Conservation (phyloP, 2,113 vertebrate genomes). For the Onychostruthus taczanowskii region DNA sequence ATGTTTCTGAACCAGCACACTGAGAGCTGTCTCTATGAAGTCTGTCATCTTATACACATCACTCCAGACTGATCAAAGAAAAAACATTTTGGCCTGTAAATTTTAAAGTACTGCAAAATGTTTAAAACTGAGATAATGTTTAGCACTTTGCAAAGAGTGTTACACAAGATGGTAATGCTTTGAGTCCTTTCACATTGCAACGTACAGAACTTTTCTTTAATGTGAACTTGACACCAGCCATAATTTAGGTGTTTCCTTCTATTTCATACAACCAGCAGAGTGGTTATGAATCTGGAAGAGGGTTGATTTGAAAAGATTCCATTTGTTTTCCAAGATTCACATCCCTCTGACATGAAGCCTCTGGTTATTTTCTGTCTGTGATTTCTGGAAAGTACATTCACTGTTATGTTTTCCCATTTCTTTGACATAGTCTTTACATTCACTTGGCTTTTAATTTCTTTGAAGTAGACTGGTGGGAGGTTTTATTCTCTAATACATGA, state of each 20-base stretch:
- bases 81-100: slow-evolving; percentile 17
- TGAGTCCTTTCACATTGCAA: not conserved
- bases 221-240: not conserved
- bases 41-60: not conserved
- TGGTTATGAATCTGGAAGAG: not conserved
- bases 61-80: slow-evolving; percentile 20
- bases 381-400: not conserved
- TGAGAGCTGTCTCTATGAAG: not conserved
- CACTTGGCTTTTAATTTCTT: not conserved
- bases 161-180: not conserved
- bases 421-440: not conserved
- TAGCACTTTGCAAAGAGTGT: not conserved
- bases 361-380: not conserved
- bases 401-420: not conserved
- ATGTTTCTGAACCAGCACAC: not conserved
- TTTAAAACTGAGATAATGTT: slow-evolving; percentile 7
- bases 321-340: not conserved
- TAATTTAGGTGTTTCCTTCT: not conserved
- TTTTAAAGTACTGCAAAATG: slow-evolving; percentile 19
- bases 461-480: not conserved
- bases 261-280: not conserved
- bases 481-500: not conserved
- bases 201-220: not conserved
- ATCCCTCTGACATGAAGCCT: not conserved
- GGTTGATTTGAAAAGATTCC: not conserved